phyloP scores from a whole-genome alignment of 2,888 invertebrate genomes.

The Caenorhabditis plicata region DNA sequence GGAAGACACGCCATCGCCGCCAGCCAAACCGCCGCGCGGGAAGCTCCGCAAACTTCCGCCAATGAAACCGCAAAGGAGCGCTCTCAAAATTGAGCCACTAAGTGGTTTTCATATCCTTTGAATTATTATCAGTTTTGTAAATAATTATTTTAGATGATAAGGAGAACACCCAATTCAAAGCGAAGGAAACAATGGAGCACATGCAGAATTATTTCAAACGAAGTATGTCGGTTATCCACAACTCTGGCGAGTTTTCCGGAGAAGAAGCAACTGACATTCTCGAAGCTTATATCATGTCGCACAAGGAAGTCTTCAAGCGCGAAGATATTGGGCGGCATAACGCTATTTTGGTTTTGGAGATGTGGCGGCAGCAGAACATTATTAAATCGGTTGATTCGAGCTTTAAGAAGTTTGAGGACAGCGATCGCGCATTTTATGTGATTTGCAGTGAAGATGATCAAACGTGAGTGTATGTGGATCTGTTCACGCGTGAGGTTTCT shows the following conservation, averaged over 20 bases:
- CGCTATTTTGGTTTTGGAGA: conserved; percentile 21
- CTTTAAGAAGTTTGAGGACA: conserved; percentile 17
- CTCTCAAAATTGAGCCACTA: conserved; percentile 26
- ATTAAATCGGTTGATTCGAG: conserved; percentile 4
- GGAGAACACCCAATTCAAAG: conserved; percentile 29
- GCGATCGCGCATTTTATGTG: conserved; percentile 14
- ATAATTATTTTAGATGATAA: conserved; percentile 17
- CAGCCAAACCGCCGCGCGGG: conserved; percentile 30
- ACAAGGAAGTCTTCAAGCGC: conserved; percentile 13
- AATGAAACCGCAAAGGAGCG: conserved; percentile 29
- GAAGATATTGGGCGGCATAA: conserved; percentile 23
- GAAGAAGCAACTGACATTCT: conserved; percentile 28
- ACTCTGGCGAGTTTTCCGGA: conserved; percentile 19
- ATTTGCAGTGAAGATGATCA: conserved; percentile 16
- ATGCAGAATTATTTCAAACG: conserved; percentile 29
- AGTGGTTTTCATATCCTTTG: too few relatives aligned
- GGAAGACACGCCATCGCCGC: too few relatives aligned
- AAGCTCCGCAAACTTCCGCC: conserved; percentile 21
- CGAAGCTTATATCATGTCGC: conserved; percentile 13
- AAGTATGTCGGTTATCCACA: conserved; percentile 10
- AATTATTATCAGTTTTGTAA: too few relatives aligned
- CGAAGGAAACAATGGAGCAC: conserved; percentile 11
- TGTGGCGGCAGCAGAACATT: conserved; percentile 17
- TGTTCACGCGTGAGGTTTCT: too few relatives aligned
- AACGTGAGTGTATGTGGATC: conserved; percentile 1